A percentile compares a stretch with the other conserved stretches of the same genome.
Conservation (phyloP, 2,797 vertebrate species). For the Catharus ustulatus region DNA sequence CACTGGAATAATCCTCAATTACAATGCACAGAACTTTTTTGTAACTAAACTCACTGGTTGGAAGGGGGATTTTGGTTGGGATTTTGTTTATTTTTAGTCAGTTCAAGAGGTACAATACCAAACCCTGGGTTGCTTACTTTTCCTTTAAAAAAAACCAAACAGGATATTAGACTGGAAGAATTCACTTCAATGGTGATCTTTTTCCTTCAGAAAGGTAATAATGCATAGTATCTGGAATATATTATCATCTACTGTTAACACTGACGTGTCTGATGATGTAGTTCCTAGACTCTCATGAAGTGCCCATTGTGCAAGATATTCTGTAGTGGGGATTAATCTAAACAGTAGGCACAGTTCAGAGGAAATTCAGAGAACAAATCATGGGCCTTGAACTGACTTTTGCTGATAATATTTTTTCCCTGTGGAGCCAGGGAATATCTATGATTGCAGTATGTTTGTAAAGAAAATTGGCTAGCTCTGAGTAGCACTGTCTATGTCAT, state of each 20-base stretch:
- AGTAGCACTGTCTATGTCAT: background rate
- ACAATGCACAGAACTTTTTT: background rate
- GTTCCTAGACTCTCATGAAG: background rate
- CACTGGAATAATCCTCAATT: background rate
- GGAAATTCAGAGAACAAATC: background rate
- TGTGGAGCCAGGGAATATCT: background rate
- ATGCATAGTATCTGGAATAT: background rate
- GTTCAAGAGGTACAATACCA: background rate
- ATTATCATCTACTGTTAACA: background rate
- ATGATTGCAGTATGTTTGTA: background rate
- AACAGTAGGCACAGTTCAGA: background rate
- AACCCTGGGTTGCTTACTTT: background rate
- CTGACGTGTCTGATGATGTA: background rate
- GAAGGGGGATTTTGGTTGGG: background rate
- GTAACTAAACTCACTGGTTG: background rate
- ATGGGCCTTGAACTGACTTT: background rate
- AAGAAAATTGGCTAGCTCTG: fast-evolving
- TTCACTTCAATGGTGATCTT: background rate
- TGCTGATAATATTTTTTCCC: background rate
- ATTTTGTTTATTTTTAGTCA: background rate
- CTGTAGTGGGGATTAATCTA: background rate
- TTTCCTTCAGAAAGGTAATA: background rate
- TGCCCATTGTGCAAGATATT: background rate
- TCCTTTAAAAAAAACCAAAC: background rate
- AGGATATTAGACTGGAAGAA: background rate